Evolutionary conservation across 2,113 vertebrate genomes (phyloP).

Genomic region (Dasyurus viverrinus): DNA sequence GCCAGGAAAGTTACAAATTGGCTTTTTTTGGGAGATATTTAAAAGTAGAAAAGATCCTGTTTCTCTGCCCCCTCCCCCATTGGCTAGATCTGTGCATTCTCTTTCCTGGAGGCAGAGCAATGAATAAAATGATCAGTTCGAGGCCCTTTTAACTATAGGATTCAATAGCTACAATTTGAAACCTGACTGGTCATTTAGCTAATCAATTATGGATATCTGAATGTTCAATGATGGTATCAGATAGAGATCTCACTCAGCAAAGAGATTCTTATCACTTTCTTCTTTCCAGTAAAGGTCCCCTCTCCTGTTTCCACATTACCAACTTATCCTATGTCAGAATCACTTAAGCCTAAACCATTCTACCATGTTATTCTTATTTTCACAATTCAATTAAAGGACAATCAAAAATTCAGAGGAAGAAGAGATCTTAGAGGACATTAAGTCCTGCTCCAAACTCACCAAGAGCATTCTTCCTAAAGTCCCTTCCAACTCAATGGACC

Average conservation of each 20-base stretch:
- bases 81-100: not conserved
- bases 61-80: not conserved
- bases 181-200: not conserved
- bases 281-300: constrained; percentile 10
- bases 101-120: not conserved
- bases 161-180: not conserved
- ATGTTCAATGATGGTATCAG: not conserved
- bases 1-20: not conserved
- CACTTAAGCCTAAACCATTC: constrained; percentile 23
- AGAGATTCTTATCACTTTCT: not conserved
- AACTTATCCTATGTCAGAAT: not conserved
- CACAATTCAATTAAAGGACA: constrained; percentile 6
- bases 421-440: not conserved
- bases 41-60: not conserved
- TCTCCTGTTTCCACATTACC: constrained; percentile 17
- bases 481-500: no score
- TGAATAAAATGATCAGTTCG: not conserved
- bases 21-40: not conserved
- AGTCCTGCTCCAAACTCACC: not conserved
- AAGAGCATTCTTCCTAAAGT: not conserved
- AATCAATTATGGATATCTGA: not conserved
- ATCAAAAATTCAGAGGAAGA: not conserved
- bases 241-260: not conserved
- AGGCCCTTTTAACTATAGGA: not conserved
- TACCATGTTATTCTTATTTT: constrained; percentile 12